Evolutionary conservation across 2,888 invertebrate genomes (phyloP), one percentile per base, ranked within the genome.

Genomic region (Spodoptera exigua): DNA sequence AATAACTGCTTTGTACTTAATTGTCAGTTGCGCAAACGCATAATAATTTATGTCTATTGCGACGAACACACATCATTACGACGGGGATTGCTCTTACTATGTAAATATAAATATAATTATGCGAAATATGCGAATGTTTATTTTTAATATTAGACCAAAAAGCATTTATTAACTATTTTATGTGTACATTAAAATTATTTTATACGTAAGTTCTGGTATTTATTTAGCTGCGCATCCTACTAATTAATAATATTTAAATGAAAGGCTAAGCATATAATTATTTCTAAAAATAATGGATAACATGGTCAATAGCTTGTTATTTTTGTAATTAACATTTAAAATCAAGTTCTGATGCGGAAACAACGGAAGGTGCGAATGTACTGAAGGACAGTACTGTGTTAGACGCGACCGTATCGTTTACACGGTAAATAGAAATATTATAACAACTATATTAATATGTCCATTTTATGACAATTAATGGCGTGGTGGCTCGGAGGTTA

Each of bases 141-240:
- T 57, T 59, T 41, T 5, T 70, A 67, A 54, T 43, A 58, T 61
- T 69, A 73, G 66, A 77, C 77, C 79, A 79, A 83, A 79, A 83
- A 79, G 79, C 77, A 81, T 83, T 82, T 80, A 80, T 71, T 60
- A 57, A 69, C 55, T 48, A 51, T 40, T 66, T 27, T 27, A 27
- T 27, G 27, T 27, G 17, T 66, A 36, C 70, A 61, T 43, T 48
- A 44, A 57, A 57, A 36, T 32, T 34, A 35, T 57, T 51, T 62
- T 27, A 12, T 40, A 40, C 17, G 11, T 17, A 16, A 41, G 41
- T 47, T 43, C 10, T 11, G 35, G 34, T 3, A 10, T 37, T 49
- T 56, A 27, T 60, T 65, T 61, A 40, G 40, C 37, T 64, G 14
- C 12, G 14, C 18, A 17, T 14, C 13, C 12, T 21, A 35, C 35